A percentile compares a stretch with the other conserved stretches of the same genome.
These are phyloP conservation scores for Ischnus inquisitorius DNA, from an alignment of 2,888 invertebrate species.

Conservation along the genomic window DNA sequence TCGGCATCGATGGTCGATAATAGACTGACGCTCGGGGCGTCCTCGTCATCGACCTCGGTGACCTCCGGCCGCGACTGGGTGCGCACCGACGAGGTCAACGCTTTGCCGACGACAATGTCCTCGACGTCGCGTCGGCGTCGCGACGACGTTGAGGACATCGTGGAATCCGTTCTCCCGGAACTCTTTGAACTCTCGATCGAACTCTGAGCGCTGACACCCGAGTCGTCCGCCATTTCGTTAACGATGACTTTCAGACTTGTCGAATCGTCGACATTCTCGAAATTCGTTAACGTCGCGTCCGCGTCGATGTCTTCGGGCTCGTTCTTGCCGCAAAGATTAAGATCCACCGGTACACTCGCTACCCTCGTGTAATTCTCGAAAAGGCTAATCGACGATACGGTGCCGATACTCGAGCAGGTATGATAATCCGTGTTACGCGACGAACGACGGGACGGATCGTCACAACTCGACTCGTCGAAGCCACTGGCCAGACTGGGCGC, in stretches of 20 bases:
- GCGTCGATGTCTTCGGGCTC: slow-evolving; percentile 49
- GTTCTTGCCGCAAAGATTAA: slow-evolving; percentile 87
- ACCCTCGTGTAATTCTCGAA: slow-evolving; percentile 84
- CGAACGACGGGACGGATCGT: slow-evolving; percentile 41
- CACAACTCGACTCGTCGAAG: slow-evolving; percentile 76
- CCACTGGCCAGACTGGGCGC: slow-evolving; percentile 84
- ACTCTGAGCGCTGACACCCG: slow-evolving; percentile 39
- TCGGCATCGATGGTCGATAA: slow-evolving; percentile 65
- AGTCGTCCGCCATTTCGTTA: slow-evolving; percentile 75
- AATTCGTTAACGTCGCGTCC: slow-evolving; percentile 44
- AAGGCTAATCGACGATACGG: slow-evolving; percentile 74
- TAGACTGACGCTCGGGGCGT: slow-evolving; percentile 21
- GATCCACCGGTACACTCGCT: slow-evolving; percentile 89
- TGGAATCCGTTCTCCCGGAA: slow-evolving; percentile 59
- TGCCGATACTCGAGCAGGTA: slow-evolving; percentile 53
- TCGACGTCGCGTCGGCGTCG: slow-evolving; percentile 38
- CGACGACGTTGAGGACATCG: slow-evolving; percentile 49
- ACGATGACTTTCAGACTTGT: slow-evolving; percentile 14
- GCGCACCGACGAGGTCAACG: slow-evolving; percentile 76
- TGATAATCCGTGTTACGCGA: slow-evolving; percentile 55
- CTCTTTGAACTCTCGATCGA: slow-evolving; percentile 62
- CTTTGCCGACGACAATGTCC: slow-evolving; percentile 46
- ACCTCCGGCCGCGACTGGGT: slow-evolving; percentile 75
- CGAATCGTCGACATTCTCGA: slow-evolving; percentile 56
- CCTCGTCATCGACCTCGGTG: slow-evolving; percentile 35